Conservation (phyloP, 2,888 invertebrate genomes). For the Microdon myrmicae region DNA sequence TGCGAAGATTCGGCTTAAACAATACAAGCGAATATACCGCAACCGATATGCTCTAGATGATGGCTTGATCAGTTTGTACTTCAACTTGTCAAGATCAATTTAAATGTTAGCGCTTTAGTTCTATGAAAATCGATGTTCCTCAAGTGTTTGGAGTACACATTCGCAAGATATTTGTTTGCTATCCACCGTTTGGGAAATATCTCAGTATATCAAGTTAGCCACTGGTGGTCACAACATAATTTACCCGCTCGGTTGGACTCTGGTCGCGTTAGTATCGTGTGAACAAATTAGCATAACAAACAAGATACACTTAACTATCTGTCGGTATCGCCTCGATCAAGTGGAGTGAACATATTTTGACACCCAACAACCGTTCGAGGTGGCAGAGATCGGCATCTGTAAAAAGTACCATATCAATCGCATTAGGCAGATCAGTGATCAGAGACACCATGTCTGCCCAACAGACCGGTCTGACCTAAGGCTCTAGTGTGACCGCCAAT, state of each 20-base stretch:
- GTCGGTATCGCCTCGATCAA: constrained; percentile 24
- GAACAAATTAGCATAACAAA: constrained; percentile 34
- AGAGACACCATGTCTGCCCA: constrained; percentile 33
- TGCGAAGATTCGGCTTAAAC: too few relatives aligned
- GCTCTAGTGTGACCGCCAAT: constrained; percentile 12
- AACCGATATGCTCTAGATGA: too few relatives aligned
- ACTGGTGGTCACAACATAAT: constrained; percentile 11
- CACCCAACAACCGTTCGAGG: constrained; percentile 19
- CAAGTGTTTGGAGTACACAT: too few relatives aligned
- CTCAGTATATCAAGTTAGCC: too few relatives aligned
- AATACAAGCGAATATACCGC: too few relatives aligned
- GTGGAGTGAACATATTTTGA: constrained; percentile 5
- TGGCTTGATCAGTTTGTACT: too few relatives aligned
- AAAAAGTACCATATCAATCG: constrained; percentile 5
- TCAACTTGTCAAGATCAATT: too few relatives aligned
- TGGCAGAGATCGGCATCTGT: constrained; percentile 23
- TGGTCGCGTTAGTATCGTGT: constrained; percentile 7
- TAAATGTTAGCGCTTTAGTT: too few relatives aligned
- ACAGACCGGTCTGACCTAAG: background rate
- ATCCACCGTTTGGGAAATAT: too few relatives aligned
- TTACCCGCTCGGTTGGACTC: constrained; percentile 25
- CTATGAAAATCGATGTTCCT: too few relatives aligned
- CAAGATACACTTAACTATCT: constrained; percentile 17
- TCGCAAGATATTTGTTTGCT: too few relatives aligned
- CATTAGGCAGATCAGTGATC: constrained; percentile 7